Percentiles rank a stretch among this genome's conserved stretches.
Evolutionary conservation across 2,888 invertebrate species (phyloP).

Genomic region (Melanostoma scalare): DNA sequence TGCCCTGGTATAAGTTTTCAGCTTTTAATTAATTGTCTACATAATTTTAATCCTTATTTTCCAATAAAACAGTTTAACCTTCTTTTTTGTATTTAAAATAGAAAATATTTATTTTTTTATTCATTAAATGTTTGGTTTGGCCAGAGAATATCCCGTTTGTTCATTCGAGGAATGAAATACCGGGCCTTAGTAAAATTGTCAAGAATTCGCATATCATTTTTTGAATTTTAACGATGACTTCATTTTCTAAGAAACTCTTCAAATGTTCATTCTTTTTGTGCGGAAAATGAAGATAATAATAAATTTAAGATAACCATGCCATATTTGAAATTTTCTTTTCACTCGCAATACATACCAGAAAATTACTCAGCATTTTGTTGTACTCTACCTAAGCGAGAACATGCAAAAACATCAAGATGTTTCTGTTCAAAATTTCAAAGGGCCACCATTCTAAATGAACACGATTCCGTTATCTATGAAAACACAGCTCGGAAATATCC

Average conservation of each 20-base stretch:
- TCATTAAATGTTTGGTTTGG: too few species aligned
- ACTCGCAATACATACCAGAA: slow-evolving; percentile 11
- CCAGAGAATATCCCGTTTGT: too few species aligned
- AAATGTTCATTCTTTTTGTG: slow-evolving; percentile 1
- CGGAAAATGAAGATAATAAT: slow-evolving; percentile 26
- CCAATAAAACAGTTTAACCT: too few species aligned
- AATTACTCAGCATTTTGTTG: slow-evolving; percentile 18
- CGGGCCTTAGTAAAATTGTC: too few species aligned
- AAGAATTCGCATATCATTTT: not conserved
- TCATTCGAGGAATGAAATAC: too few species aligned
- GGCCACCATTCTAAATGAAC: not conserved
- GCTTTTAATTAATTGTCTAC: too few species aligned
- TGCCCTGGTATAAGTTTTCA: too few species aligned
- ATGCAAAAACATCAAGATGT: slow-evolving; percentile 13
- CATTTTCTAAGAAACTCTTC: slow-evolving; percentile 5
- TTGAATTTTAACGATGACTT: not conserved
- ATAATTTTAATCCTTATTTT: too few species aligned
- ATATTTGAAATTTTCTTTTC: slow-evolving; percentile 38
- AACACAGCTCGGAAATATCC: slow-evolving; percentile 42
- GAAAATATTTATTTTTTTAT: too few species aligned
- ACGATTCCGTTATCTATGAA: slow-evolving; percentile 47
- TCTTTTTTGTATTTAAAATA: too few species aligned
- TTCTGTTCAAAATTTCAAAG: not conserved
- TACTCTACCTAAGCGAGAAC: not conserved
- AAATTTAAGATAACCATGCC: slow-evolving; percentile 4